Percentiles rank a stretch among this genome's conserved stretches.
Evolutionary conservation across 2,888 invertebrate species (phyloP).

Genomic region (Limnephilus rhombicus): DNA sequence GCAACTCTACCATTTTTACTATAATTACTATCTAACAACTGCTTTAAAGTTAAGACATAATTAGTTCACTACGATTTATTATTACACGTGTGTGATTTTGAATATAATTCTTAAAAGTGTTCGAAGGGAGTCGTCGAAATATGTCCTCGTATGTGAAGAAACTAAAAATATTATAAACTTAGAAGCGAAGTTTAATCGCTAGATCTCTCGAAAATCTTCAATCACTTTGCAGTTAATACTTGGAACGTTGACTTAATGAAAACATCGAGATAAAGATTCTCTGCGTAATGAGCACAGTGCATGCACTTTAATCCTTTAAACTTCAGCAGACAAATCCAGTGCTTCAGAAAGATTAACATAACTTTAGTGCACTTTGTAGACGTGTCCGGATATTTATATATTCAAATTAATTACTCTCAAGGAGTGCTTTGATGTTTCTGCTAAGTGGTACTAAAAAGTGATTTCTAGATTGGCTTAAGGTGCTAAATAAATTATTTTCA

Average conservation of each 20-base stretch:
- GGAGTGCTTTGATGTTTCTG: not conserved
- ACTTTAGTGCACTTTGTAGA: not conserved
- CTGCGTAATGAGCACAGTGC: constrained; percentile 22
- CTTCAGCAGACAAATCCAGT: not conserved
- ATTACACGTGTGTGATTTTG: not conserved
- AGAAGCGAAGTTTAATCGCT: not conserved
- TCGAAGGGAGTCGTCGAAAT: not conserved
- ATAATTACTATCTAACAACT: too few relatives aligned
- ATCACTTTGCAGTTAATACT: constrained; percentile 37
- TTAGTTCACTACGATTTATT: too few relatives aligned
- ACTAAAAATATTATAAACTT: not conserved
- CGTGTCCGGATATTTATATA: not conserved
- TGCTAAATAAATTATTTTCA: not conserved
- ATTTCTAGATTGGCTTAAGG: not conserved
- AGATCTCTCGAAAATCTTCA: constrained; percentile 36
- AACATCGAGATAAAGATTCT: constrained; percentile 36
- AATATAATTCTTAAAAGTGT: not conserved
- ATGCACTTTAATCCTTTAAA: constrained; percentile 9
- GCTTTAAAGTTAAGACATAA: too few relatives aligned
- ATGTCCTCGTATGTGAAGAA: not conserved
- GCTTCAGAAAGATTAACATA: not conserved
- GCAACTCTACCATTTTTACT: too few relatives aligned
- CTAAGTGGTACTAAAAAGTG: not conserved
- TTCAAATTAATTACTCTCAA: not conserved
- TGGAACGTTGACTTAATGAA: constrained; percentile 50